A percentile compares a stretch with the other conserved stretches of the same genome.
Evolutionary conservation across 2,113 vertebrate genomes (phyloP).

Genomic region (Xenopus laevis): DNA sequence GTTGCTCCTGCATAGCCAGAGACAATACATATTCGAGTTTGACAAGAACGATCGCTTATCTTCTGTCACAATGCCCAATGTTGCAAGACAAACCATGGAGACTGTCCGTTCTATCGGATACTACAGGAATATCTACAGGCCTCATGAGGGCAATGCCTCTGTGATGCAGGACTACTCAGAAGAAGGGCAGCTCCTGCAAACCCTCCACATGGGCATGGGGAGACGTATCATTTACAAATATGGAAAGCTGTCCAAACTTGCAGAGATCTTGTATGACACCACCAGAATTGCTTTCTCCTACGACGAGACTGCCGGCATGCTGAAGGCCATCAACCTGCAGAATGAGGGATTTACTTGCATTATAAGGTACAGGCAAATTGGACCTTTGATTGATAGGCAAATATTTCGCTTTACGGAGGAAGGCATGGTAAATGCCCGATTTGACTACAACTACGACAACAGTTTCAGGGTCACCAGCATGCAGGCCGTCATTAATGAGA

Average conservation of each 20-base stretch:
- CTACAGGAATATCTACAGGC: conserved; percentile 91
- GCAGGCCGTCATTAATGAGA: conserved; percentile 97
- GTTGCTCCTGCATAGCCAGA: conserved; percentile 91
- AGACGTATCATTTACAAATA: conserved; percentile 92
- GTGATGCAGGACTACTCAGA: conserved; percentile 95
- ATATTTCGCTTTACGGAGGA: conserved; percentile 97
- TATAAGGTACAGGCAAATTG: conserved; percentile 92
- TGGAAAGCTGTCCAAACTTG: conserved; percentile 85
- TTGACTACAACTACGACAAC: conserved; percentile 98
- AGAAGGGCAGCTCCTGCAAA: conserved; percentile 85
- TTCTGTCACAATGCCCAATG: conserved; percentile 96
- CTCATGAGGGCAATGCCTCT: conserved; percentile 87
- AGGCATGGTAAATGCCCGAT: conserved; percentile 95
- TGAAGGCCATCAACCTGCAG: conserved; percentile 92
- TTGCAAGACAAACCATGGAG: conserved; percentile 90
- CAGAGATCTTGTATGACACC: conserved; percentile 91
- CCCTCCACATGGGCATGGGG: conserved; percentile 85
- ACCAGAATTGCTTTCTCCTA: conserved; percentile 91
- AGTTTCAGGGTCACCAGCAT: conserved; percentile 98
- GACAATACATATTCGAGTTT: conserved; percentile 97
- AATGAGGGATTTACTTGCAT: conserved; percentile 93
- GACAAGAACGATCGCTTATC: conserved; percentile 91
- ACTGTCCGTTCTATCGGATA: conserved; percentile 93
- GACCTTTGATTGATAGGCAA: conserved; percentile 92
- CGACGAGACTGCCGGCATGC: conserved; percentile 87